Conservation (phyloP, 2,888 invertebrate genomes). For the Drosophila buzzatii region DNA sequence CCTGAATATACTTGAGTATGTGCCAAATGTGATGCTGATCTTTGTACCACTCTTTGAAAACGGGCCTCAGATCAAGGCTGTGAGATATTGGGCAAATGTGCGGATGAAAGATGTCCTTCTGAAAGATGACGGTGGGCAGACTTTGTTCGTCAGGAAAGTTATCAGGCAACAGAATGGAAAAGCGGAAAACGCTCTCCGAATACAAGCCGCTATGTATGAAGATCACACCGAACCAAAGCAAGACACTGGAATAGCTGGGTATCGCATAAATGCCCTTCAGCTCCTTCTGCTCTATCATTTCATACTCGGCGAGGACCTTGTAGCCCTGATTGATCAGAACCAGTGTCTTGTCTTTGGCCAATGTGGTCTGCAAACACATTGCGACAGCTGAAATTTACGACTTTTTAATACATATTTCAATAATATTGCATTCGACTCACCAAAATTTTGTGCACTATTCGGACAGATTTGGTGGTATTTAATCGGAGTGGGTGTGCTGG, state of each 20-base stretch:
- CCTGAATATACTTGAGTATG: constrained; percentile 92
- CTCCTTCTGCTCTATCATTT: constrained; percentile 51
- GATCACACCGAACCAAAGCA: constrained; percentile 84
- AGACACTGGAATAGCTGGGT: constrained; percentile 58
- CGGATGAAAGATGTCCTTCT: constrained; percentile 94
- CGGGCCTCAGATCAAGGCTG: constrained; percentile 89
- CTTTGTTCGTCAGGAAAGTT: constrained; percentile 89
- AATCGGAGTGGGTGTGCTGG: constrained; percentile 8
- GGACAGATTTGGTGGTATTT: constrained; percentile 14
- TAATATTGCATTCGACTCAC: constrained; percentile 14
- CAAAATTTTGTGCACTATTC: constrained; percentile 16
- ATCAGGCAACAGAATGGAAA: constrained; percentile 93
- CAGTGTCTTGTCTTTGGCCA: constrained; percentile 36
- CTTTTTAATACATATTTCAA: neutral
- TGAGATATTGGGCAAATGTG: constrained; percentile 92
- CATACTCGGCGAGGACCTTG: constrained; percentile 64
- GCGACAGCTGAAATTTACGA: neutral
- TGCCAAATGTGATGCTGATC: constrained; percentile 95
- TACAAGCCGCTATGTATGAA: constrained; percentile 95
- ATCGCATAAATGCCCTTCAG: constrained; percentile 64
- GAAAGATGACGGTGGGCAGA: constrained; percentile 89
- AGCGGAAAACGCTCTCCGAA: constrained; percentile 95
- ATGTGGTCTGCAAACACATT: constrained; percentile 46
- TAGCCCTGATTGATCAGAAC: constrained; percentile 64
- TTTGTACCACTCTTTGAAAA: constrained; percentile 94